These are phyloP conservation scores for Colostygia pectinataria DNA, from an alignment of 2,888 invertebrate genomes.

Conservation along the genomic window DNA sequence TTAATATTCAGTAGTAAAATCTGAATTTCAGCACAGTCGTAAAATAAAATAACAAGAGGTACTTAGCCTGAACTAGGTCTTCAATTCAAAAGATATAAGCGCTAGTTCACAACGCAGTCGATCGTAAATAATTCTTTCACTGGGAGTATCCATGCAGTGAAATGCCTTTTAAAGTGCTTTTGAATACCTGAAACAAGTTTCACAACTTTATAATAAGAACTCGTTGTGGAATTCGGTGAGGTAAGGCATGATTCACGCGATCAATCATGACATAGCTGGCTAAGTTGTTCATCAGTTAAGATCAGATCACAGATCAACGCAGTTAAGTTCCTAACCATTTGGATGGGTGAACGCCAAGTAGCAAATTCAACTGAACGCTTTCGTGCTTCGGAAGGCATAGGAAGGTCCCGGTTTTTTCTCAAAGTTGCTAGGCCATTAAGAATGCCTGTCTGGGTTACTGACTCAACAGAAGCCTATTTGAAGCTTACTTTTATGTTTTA, in stretches of 20 bases:
- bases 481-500: too few relatives aligned
- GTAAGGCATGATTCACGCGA: background rate
- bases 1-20: conserved; percentile 23
- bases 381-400: too few relatives aligned
- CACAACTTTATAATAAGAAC: background rate
- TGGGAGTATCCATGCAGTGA: conserved; percentile 3
- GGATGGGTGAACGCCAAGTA: too few relatives aligned
- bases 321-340: too few relatives aligned
- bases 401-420: too few relatives aligned
- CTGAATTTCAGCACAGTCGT: conserved; percentile 44
- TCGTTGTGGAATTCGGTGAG: background rate
- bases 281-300: too few relatives aligned
- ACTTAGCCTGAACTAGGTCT: conserved; percentile 26
- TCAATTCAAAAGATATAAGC: conserved; percentile 14
- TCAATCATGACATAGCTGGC: too few relatives aligned
- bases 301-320: too few relatives aligned
- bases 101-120: conserved; percentile 17
- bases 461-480: too few relatives aligned
- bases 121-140: conserved; percentile 19
- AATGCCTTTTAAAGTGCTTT: conserved; percentile 8
- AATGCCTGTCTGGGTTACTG: too few relatives aligned
- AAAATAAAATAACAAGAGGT: conserved; percentile 55
- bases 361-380: too few relatives aligned
- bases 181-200: conserved; percentile 7
- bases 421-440: too few relatives aligned